phyloP scores from a whole-genome alignment of 2,888 invertebrate genomes.

The Platypus cylindrus region DNA sequence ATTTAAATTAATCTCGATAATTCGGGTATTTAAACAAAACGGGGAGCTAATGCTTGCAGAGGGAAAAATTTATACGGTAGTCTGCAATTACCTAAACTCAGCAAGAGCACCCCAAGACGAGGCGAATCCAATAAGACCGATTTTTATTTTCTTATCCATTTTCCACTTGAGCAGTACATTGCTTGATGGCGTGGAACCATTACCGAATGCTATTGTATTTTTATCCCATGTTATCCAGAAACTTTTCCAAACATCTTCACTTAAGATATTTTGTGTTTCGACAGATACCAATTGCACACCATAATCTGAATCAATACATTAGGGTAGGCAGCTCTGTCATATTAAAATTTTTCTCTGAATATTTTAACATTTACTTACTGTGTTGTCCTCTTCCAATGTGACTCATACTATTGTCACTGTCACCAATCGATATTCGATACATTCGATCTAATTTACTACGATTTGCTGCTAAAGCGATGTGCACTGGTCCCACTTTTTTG shows the following conservation, averaged over 20 bases:
- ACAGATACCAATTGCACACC: slow-evolving; percentile 48
- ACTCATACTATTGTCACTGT: slow-evolving; percentile 41
- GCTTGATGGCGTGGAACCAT: slow-evolving; percentile 43
- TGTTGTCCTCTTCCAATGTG: slow-evolving; percentile 56
- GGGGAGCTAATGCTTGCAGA: no score
- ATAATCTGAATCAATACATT: slow-evolving; percentile 45
- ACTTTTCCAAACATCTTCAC: slow-evolving; percentile 45
- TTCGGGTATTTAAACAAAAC: no score
- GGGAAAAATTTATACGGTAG: no score
- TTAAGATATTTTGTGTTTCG: slow-evolving; percentile 44
- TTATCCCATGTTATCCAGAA: slow-evolving; percentile 60
- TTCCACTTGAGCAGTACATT: slow-evolving; percentile 47
- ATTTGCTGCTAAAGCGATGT: slow-evolving; percentile 45
- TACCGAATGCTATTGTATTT: slow-evolving; percentile 43
- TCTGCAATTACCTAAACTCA: slow-evolving; percentile 49
- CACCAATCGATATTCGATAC: slow-evolving; percentile 49
- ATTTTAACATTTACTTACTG: slow-evolving; percentile 33
- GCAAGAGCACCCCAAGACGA: slow-evolving; percentile 51
- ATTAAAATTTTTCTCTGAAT: background rate
- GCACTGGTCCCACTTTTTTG: slow-evolving; percentile 36
- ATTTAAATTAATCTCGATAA: no score
- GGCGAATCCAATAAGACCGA: slow-evolving; percentile 50
- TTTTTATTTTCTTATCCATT: slow-evolving; percentile 44
- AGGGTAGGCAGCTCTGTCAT: background rate
- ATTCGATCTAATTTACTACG: slow-evolving; percentile 43